Evolutionary conservation across 2,113 vertebrate genomes (phyloP), one percentile per base, ranked within the genome.

Genomic region (Chloroceryle aenea): DNA sequence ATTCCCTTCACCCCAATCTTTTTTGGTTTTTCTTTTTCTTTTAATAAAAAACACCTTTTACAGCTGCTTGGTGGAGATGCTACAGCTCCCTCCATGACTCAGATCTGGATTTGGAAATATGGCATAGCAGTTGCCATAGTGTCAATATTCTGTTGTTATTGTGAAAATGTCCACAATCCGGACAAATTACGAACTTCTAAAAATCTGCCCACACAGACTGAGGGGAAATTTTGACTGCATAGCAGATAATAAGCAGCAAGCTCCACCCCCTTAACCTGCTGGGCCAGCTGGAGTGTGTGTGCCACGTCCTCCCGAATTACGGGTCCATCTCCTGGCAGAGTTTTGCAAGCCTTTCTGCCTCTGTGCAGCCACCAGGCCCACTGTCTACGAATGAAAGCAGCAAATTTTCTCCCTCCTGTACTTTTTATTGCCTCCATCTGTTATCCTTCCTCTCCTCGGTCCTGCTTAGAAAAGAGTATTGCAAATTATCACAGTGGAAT

Each of bases 41-140:
- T 15, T 2, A 78, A 38, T 23, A 32, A 73, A 91, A 71, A 40
- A 1, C 32, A 84, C 23, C n/a, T 93, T 95, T 82, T 23, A 43
- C 81, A 95, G 81, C 56, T 94, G 73, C 52, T 93, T 93, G 84
- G 64, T 89, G 89, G 74, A 82, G 69, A 78, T 63, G 52, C 56
- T 77, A 29, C 87, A 71, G 55, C 72, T 90, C 30, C 36, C 59
- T 89, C 30, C 59, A 3, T 92, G 91, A 92, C 73, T 93, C 95
- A 90, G 50, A 88, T 7, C 29, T 55, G 34, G 50, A 45, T 59
- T 59, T 87, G 89, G 93, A 96, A 95, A 95, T 27, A 27, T 4
- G 26, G 89, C 61, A 64, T 9, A 58, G 59, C 7, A 29, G 89
- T 93, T 92, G 32, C 61, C 48, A 88, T 89, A 67, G 80, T 25